phyloP scores from a whole-genome alignment of 2,797 vertebrate species.

The Crenuchus spilurus region DNA sequence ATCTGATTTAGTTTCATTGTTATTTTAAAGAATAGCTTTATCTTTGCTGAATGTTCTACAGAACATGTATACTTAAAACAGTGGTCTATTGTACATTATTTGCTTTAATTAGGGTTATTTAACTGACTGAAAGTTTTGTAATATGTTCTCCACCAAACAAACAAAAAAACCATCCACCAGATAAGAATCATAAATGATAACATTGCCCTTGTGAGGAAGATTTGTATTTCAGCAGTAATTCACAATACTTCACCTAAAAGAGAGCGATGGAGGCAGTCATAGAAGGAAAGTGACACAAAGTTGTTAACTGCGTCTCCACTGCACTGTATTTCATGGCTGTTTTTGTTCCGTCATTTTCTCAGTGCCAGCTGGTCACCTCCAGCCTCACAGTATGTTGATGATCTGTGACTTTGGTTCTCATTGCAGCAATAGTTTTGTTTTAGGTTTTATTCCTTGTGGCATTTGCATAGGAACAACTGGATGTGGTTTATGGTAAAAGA shows the following conservation, averaged over 20 bases:
- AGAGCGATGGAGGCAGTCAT: slow-evolving; percentile 55
- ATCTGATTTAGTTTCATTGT: neutral
- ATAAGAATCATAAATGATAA: neutral
- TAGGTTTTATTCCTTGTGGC: slow-evolving; percentile 8
- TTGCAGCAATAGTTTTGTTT: slow-evolving; percentile 34
- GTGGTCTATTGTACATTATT: neutral
- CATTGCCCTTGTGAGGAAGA: neutral
- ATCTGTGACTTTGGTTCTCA: slow-evolving; percentile 2
- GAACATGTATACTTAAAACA: neutral
- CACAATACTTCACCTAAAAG: slow-evolving; percentile 76
- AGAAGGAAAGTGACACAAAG: slow-evolving; percentile 67
- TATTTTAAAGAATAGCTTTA: neutral
- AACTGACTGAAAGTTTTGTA: neutral
- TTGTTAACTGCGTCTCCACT: slow-evolving; percentile 74
- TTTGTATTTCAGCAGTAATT: slow-evolving; percentile 49
- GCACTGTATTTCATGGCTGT: neutral
- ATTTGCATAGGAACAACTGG: neutral
- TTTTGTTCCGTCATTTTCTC: slow-evolving; percentile 1
- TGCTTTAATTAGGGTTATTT: neutral
- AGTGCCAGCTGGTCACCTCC: slow-evolving; percentile 4
- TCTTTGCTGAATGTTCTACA: neutral
- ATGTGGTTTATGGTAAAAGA: slow-evolving; percentile 8
- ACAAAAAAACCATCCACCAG: neutral
- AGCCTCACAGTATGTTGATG: slow-evolving; percentile 25
- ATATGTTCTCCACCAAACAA: neutral